A percentile compares a stretch with the other conserved stretches of the same genome.
Evolutionary conservation across 1,140 invertebrate species (phyloP).

Genomic region (Prorops nasuta): DNA sequence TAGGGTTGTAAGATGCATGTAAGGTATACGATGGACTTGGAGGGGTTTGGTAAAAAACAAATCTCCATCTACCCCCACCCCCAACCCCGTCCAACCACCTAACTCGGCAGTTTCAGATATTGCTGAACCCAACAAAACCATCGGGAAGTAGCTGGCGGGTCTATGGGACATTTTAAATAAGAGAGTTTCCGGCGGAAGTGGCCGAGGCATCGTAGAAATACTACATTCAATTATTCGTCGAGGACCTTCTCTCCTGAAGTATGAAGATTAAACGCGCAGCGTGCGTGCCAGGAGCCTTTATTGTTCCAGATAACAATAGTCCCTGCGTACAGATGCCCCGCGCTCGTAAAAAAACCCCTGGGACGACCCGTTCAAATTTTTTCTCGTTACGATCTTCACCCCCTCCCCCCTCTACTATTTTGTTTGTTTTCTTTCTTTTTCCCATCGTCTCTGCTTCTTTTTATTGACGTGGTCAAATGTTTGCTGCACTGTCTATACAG

Average conservation of each 20-base stretch:
- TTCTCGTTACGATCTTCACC: constrained; percentile 16
- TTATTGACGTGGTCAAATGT: constrained; percentile 14
- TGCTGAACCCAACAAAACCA: constrained; percentile 3
- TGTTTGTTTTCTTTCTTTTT: not conserved
- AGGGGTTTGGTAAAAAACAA: too few relatives aligned
- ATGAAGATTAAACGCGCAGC: constrained; percentile 28
- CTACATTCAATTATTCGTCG: constrained; percentile 34
- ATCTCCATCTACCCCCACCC: too few relatives aligned
- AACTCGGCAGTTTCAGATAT: constrained; percentile 26
- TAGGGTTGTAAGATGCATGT: too few relatives aligned
- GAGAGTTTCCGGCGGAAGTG: constrained; percentile 4
- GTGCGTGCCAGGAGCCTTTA: constrained; percentile 26
- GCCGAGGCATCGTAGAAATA: too few relatives aligned
- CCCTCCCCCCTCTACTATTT: not conserved
- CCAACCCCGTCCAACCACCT: too few relatives aligned
- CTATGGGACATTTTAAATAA: constrained; percentile 1
- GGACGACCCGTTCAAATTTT: constrained; percentile 28
- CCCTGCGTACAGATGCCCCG: constrained; percentile 22
- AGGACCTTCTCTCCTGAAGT: constrained; percentile 16
- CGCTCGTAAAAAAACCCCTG: constrained; percentile 22
- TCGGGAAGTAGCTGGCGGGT: too few relatives aligned
- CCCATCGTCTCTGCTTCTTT: not conserved
- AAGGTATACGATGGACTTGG: too few relatives aligned
- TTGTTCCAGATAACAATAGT: constrained; percentile 30
- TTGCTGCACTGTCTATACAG: not conserved